Evolutionary conservation across 2,888 invertebrate species (phyloP), one percentile per base, ranked within the genome.

Genomic region (Tachina grossa): DNA sequence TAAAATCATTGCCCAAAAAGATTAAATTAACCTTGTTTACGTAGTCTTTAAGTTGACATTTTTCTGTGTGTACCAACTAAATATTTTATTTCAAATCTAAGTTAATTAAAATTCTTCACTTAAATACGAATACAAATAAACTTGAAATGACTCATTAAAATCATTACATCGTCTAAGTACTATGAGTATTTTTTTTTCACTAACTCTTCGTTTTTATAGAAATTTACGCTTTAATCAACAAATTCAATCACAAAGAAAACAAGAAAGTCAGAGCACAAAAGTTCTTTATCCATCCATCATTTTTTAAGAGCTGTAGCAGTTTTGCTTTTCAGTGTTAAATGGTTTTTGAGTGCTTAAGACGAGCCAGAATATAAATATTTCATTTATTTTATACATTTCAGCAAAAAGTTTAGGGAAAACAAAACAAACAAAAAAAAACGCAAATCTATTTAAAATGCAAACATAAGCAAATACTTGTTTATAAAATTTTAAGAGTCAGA

Each of bases 401-500:
- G 71, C 69, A 69, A 75, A 57, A 68, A 31, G 43, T 68, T 41
- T 11, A 57, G 1, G 10, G 59, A 68, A 78, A 55, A 31, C 3
- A 45, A 65, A 68, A 2, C 31, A 45, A 71, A 45, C 0, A 31
- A 2, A 31, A 2, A 31, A 2, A 31, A 1, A 22, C 22, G 2
- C 31, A 69, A 63, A 65, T 14, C 31, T 55, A 75, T 41, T 74
- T 41, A 53, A 59, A 85, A 82, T 78, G 85, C 85, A 85, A 81
- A 78, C 63, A 63, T 85, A 78, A 85, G 75, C 85, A 85, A 63
- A 78, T 68, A 85, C 57, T 78, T 82, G 81, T 85, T 82, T 81
- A 81, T 68, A 80, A 53, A 53, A 61, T 22, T 55, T 66, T 45
- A 19, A 65, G 16, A 53, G 14, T 39, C 11, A 47, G 31, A 43